These are phyloP conservation scores for Ladona fulva DNA, from an alignment of 1,140 invertebrate genomes.

Conservation along the genomic window DNA sequence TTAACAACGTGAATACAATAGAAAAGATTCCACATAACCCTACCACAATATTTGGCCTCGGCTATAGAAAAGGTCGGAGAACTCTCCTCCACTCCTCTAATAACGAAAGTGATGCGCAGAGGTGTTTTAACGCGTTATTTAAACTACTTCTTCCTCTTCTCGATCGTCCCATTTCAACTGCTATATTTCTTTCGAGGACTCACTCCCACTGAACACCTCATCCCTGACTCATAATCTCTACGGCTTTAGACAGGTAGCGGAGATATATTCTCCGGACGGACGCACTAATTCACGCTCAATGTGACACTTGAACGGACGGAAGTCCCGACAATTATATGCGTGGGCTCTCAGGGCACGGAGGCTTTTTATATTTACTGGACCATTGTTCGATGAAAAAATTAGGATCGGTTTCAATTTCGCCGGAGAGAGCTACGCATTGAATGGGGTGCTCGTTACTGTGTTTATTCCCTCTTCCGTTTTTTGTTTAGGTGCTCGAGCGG, in stretches of 20 bases:
- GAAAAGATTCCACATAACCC: no score
- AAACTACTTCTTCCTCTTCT: no score
- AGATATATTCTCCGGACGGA: not conserved
- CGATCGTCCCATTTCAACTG: no score
- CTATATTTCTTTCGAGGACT: no score
- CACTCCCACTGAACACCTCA: no score
- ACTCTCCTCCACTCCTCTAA: no score
- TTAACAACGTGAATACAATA: no score
- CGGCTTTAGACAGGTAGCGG: not conserved
- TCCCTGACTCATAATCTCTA: no score
- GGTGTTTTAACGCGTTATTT: no score
- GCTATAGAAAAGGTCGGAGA: no score
- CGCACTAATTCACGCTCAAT: not conserved
- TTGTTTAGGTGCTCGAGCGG: not conserved
- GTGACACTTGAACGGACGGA: not conserved
- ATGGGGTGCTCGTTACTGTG: not conserved
- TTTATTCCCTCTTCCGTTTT: not conserved
- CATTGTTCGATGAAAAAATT: constrained; percentile 7
- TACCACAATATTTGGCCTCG: no score
- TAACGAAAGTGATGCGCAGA: no score
- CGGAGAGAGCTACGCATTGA: not conserved
- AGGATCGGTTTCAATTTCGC: not conserved
- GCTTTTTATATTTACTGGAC: not conserved
- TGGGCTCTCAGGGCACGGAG: not conserved
- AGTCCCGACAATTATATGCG: not conserved